Evolutionary conservation across 2,113 vertebrate genomes (phyloP).

Genomic region (Plectropomus leopardus): DNA sequence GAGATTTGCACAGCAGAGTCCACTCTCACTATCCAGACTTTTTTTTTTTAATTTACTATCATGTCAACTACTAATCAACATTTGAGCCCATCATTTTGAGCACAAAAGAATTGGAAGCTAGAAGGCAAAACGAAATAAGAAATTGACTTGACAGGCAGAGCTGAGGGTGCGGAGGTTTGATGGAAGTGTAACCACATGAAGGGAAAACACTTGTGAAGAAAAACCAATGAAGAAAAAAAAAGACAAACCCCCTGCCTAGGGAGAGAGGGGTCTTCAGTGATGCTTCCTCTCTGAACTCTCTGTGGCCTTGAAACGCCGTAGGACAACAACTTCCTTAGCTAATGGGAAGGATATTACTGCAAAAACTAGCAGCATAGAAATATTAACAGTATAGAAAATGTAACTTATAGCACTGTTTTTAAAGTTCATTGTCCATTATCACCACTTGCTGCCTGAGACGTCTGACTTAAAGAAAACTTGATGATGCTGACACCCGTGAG

Average conservation of each 20-base stretch:
- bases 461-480: slow-evolving; percentile 80
- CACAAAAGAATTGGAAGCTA: slow-evolving; percentile 74
- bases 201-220: slow-evolving; percentile 40
- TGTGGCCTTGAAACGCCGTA: slow-evolving; percentile 80
- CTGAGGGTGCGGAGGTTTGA: slow-evolving; percentile 56
- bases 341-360: slow-evolving; percentile 84
- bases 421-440: slow-evolving; percentile 81
- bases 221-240: slow-evolving; percentile 62
- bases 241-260: slow-evolving; percentile 67
- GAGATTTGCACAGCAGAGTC: slow-evolving; percentile 82
- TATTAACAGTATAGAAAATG: slow-evolving; percentile 83
- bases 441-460: slow-evolving; percentile 86
- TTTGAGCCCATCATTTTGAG: slow-evolving; percentile 78
- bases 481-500: slow-evolving; percentile 65
- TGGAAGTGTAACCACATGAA: slow-evolving; percentile 55
- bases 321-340: slow-evolving; percentile 85
- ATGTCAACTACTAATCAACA: slow-evolving; percentile 77
- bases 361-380: slow-evolving; percentile 81
- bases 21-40: slow-evolving; percentile 77
- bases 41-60: slow-evolving; percentile 72
- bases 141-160: slow-evolving; percentile 66
- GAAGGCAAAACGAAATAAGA: slow-evolving; percentile 24
- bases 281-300: slow-evolving; percentile 70
- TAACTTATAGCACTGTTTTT: slow-evolving; percentile 88
- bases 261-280: slow-evolving; percentile 73